Percentiles rank a stretch among this genome's conserved stretches.
phyloP scores from a whole-genome alignment of 2,888 invertebrate genomes.

The Amphipyra tragopoginis region DNA sequence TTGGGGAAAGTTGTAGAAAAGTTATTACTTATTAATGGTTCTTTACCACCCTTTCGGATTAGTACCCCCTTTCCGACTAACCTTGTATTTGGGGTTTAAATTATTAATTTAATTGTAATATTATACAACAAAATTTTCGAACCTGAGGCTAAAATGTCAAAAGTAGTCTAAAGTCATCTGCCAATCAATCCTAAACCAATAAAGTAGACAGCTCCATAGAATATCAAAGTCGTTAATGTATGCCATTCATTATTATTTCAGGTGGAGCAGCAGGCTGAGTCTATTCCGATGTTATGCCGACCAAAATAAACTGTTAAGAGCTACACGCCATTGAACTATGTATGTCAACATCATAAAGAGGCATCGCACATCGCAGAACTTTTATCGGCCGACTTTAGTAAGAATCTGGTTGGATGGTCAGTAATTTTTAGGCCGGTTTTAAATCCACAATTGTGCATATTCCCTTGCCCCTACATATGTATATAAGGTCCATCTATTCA shows the following conservation, averaged over 20 bases:
- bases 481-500: too few species aligned
- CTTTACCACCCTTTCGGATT: too few species aligned
- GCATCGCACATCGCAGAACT: background rate
- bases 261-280: constrained; percentile 14
- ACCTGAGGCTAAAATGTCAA: too few species aligned
- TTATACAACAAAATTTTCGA: too few species aligned
- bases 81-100: too few species aligned
- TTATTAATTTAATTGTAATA: too few species aligned
- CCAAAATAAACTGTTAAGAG: constrained; percentile 36
- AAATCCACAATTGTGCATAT: too few species aligned
- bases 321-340: constrained; percentile 17
- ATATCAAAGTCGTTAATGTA: constrained; percentile 19
- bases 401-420: background rate
- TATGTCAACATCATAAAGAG: constrained; percentile 17
- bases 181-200: background rate
- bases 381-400: constrained; percentile 1
- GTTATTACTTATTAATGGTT: too few species aligned
- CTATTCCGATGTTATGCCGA: constrained; percentile 23
- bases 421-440: background rate
- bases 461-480: too few species aligned
- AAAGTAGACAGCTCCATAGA: constrained; percentile 6
- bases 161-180: background rate
- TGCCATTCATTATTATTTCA: constrained; percentile 32
- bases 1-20: too few species aligned
- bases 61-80: too few species aligned